Evolutionary conservation across 2,888 invertebrate species (phyloP).

Genomic region (Leptura quadrifasciata): DNA sequence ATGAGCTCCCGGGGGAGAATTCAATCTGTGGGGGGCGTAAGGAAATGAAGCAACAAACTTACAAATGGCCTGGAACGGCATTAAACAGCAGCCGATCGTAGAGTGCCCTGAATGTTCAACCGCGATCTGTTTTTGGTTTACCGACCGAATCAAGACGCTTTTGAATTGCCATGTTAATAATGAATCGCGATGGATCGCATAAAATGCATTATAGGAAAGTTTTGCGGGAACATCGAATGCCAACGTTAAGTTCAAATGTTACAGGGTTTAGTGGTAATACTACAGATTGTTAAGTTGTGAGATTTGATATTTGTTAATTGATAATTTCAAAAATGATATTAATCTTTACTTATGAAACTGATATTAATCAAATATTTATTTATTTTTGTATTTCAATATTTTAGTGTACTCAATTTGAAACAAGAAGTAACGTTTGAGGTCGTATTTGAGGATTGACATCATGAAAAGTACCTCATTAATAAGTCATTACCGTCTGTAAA

Average conservation of each 20-base stretch:
- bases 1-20: constrained; percentile 50
- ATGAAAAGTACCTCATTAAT: too few species aligned
- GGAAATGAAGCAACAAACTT: constrained; percentile 73
- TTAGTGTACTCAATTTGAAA: too few species aligned
- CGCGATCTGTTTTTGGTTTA: constrained; percentile 70
- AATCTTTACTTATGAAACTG: too few species aligned
- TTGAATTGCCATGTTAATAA: constrained; percentile 58
- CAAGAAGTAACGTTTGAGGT: too few species aligned
- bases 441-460: too few species aligned
- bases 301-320: too few species aligned
- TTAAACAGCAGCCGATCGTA: constrained; percentile 68
- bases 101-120: constrained; percentile 65
- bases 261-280: neutral
- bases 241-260: neutral
- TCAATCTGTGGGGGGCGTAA: constrained; percentile 60
- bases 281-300: neutral
- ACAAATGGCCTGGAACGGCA: constrained; percentile 73
- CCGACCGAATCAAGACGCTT: constrained; percentile 67
- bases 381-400: too few species aligned
- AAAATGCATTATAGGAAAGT: constrained; percentile 18
- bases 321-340: too few species aligned
- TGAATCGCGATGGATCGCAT: constrained; percentile 40
- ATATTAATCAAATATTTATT: too few species aligned
- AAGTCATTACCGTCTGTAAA: too few species aligned
- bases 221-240: neutral